A percentile compares a stretch with the other conserved stretches of the same genome.
Conservation (phyloP, 1,140 invertebrate genomes). For the Drosophila tani region DNA sequence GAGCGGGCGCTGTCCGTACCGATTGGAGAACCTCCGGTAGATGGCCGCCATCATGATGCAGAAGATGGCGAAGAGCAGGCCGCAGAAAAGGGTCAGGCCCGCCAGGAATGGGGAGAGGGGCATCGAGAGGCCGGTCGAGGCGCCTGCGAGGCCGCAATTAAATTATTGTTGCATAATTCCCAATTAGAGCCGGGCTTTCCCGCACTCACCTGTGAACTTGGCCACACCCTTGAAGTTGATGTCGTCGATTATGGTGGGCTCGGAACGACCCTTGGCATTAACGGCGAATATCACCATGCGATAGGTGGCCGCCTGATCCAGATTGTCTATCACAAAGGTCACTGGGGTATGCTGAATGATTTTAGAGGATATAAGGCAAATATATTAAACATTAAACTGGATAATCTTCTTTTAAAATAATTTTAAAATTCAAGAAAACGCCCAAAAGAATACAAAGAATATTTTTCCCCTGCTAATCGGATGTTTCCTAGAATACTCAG, state of each 20-base stretch:
- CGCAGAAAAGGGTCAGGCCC: conserved; percentile 89
- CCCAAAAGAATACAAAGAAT: conserved; percentile 22
- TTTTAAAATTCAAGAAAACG: neutral
- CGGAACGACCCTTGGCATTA: conserved; percentile 94
- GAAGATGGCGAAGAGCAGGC: conserved; percentile 89
- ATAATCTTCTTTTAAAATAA: neutral
- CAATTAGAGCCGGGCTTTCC: conserved; percentile 27
- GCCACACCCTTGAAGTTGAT: conserved; percentile 93
- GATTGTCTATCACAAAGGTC: conserved; percentile 90
- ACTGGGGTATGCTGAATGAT: conserved; percentile 86
- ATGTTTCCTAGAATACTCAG: conserved; percentile 4
- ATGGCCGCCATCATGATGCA: conserved; percentile 90
- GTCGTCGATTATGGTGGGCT: conserved; percentile 91
- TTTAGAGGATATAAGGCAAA: neutral
- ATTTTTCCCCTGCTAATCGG: neutral
- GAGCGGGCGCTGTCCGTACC: conserved; percentile 61
- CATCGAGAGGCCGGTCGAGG: conserved; percentile 85
- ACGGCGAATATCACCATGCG: conserved; percentile 91
- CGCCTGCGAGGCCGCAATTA: conserved; percentile 81
- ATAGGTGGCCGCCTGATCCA: conserved; percentile 92
- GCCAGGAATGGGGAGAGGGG: conserved; percentile 90
- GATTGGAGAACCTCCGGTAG: conserved; percentile 87
- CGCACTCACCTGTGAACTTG: conserved; percentile 87
- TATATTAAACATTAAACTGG: neutral
- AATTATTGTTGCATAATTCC: conserved; percentile 31